Evolutionary conservation across 2,888 invertebrate species (phyloP), one percentile per base, ranked within the genome.

Genomic region (Mesoligia furuncula): DNA sequence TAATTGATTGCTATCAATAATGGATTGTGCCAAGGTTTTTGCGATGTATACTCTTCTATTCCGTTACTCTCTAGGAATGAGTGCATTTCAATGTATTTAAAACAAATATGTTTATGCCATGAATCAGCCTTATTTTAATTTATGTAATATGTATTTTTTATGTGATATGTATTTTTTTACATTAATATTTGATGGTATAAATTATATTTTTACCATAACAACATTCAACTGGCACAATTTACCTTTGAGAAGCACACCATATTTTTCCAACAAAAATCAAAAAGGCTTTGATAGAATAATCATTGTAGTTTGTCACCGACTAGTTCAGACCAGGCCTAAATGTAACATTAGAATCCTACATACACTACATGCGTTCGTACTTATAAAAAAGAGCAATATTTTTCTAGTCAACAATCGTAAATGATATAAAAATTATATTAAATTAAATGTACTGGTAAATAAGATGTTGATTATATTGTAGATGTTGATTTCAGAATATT

Each of bases 301-400:
- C 8, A 31, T 27, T 51, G 51, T 65, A 57, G 8, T 45, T 36
- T 31, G 6, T 54, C 65, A 64, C 24, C 24, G 9, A 36, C 4
- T 73, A 36, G 17, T 78, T 67, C 24, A 48, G 31, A 67, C 72
- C 31, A 48, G 81, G 87, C 84, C 84, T 86, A 88, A 82, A 48
- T 81, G 36, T 73, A 27, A 74, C 39, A 71, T 79, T 66, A 64
- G 64, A 66, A 62, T 68, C 15, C 54, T 69, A 62, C 2, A 51
- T 57, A 59, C 71, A 59, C 45, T 27, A 75, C 64, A 78, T 81
- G 73, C 72, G 48, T 83, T 67, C 69, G 89, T 88, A 88, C 88
- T 88, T 89, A 89, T 81, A 79, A 74, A 83, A 88, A 80, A 87
- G 77, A 88, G 77, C 87, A 79, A 84, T 88, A 88, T 88, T 88